Conservation (phyloP, 2,113 vertebrate species). For the Eulemur rufifrons region DNA sequence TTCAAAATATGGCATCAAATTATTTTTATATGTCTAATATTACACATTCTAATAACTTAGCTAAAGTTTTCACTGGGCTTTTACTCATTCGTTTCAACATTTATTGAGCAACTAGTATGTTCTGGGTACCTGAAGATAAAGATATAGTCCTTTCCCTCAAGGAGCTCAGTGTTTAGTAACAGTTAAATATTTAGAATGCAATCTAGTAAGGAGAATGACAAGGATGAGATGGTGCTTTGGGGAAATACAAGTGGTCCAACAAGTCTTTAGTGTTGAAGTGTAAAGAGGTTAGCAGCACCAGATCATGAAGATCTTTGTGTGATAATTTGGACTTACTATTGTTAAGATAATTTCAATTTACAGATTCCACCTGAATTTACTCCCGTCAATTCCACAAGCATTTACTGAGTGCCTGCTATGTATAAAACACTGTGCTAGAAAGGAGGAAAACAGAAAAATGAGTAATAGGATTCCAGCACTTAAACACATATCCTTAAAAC, state of each 20-base stretch:
- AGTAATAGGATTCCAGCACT: not conserved
- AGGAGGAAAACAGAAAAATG: not conserved
- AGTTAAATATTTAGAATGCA: not conserved
- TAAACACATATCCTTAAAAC: not conserved
- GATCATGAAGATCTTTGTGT: not conserved
- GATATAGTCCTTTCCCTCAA: not conserved
- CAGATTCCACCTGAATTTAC: not conserved
- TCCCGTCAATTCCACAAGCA: not conserved
- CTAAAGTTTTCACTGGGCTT: not conserved
- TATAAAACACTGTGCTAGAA: not conserved
- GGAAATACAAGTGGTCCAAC: not conserved
- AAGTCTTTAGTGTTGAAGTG: not conserved
- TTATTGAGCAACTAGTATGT: not conserved
- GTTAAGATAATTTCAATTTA: not conserved
- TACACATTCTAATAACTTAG: not conserved
- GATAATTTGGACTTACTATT: not conserved
- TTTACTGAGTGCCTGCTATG: not conserved
- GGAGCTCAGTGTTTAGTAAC: not conserved
- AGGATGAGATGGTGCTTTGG: not conserved
- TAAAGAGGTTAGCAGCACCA: not conserved
- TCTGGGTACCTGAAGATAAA: not conserved
- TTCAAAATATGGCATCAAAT: not conserved
- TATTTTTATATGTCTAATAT: not conserved
- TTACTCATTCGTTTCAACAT: not conserved
- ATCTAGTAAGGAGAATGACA: rapidly evolving